Percentiles rank a stretch among this genome's conserved stretches.
Conservation (phyloP, 1,140 invertebrate genomes). For the Drosophila tsacasi region DNA sequence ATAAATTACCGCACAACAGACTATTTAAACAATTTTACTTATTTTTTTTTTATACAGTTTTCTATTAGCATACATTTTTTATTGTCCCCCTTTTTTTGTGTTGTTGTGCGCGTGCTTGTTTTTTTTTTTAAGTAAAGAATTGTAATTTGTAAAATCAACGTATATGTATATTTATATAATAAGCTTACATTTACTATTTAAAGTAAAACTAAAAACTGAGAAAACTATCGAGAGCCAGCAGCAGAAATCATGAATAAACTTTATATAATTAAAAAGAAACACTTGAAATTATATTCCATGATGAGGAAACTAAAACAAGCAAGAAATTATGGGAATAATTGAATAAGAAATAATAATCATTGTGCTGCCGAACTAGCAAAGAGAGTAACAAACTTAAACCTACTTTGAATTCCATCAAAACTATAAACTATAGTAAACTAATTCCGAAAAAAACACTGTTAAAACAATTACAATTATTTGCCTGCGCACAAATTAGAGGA, state of each 20-base stretch:
- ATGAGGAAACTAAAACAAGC: background rate
- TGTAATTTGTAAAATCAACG: slow-evolving; percentile 40
- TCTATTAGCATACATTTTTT: background rate
- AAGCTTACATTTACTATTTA: slow-evolving; percentile 56
- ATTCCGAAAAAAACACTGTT: slow-evolving; percentile 13
- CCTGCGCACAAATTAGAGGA: slow-evolving; percentile 5
- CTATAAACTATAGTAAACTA: too few species aligned
- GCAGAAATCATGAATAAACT: slow-evolving; percentile 34
- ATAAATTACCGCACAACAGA: slow-evolving; percentile 2
- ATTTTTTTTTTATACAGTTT: slow-evolving; percentile 13
- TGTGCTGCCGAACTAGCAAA: slow-evolving; percentile 1
- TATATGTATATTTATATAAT: slow-evolving; percentile 33
- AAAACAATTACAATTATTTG: slow-evolving; percentile 20
- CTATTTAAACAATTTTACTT: slow-evolving; percentile 20
- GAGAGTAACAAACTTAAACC: slow-evolving; percentile 8
- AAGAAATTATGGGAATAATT: background rate
- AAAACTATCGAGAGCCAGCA: slow-evolving; percentile 24
- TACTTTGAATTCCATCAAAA: background rate
- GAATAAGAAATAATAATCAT: background rate
- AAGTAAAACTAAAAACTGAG: slow-evolving; percentile 38
- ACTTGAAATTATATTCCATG: slow-evolving; percentile 6
- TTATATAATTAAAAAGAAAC: slow-evolving; percentile 15
- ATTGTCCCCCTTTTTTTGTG: slow-evolving; percentile 10
- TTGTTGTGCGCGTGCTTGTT: slow-evolving; percentile 14
- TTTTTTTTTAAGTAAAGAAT: slow-evolving; percentile 12